Percentiles rank a stretch among this genome's conserved stretches.
phyloP scores from a whole-genome alignment of 2,113 vertebrate genomes.

The Scolopax mira region DNA sequence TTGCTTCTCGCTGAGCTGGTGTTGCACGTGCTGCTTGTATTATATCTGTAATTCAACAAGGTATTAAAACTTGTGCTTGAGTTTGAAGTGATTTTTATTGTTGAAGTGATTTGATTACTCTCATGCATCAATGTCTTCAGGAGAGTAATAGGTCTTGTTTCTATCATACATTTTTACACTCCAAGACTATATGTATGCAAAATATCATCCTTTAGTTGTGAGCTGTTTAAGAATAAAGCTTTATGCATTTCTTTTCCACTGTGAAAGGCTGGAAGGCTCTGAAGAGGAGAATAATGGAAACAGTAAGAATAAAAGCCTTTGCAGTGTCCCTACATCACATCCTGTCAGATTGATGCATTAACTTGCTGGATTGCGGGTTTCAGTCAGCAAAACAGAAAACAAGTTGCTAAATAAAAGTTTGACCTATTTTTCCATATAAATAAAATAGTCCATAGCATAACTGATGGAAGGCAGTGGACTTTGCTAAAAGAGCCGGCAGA shows the following conservation, averaged over 20 bases:
- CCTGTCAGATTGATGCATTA: neutral
- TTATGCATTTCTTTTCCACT: neutral
- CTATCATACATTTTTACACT: neutral
- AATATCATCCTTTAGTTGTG: neutral
- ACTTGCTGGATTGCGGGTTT: neutral
- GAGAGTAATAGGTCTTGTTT: neutral
- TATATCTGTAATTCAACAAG: neutral
- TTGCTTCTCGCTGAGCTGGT: neutral
- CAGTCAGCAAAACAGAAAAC: neutral
- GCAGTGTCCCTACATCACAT: neutral
- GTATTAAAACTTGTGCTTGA: neutral
- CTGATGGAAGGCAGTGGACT: neutral
- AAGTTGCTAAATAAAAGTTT: neutral
- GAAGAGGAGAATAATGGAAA: neutral
- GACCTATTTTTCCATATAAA: neutral
- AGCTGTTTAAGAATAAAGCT: neutral
- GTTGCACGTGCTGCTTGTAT: neutral
- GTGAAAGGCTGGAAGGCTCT: neutral
- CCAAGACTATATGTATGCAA: neutral
- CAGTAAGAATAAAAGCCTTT: neutral
- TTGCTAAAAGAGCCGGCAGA: neutral
- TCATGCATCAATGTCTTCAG: slow-evolving; percentile 29
- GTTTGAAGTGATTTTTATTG: neutral
- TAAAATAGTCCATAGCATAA: slow-evolving; percentile 22
- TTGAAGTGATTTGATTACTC: neutral